Conservation (phyloP, 1,140 invertebrate genomes). For the Drosophila tropicalis region DNA sequence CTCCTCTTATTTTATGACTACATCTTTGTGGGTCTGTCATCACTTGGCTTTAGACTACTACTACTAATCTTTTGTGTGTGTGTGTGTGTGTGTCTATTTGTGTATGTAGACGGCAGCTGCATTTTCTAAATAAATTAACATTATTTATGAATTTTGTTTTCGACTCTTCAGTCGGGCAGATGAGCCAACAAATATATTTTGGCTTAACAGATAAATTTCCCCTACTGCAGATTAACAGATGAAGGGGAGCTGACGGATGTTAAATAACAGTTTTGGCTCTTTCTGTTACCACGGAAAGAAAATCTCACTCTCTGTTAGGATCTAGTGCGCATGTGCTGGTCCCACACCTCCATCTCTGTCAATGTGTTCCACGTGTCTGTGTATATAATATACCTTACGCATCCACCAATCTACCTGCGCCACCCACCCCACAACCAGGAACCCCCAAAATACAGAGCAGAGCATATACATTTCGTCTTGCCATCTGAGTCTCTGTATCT, state of each 20-base stretch:
- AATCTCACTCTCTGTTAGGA: constrained; percentile 20
- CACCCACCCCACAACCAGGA: constrained; percentile 42
- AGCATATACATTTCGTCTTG: constrained; percentile 35
- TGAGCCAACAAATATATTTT: constrained; percentile 14
- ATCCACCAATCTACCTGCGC: constrained; percentile 83
- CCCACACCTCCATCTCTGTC: constrained; percentile 55
- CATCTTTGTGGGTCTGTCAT: constrained; percentile 56
- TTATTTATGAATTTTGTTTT: constrained; percentile 58
- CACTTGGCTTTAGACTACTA: constrained; percentile 35
- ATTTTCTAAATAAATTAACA: constrained; percentile 60
- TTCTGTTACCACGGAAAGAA: constrained; percentile 24
- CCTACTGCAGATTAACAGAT: constrained; percentile 46
- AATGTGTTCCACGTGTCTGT: constrained; percentile 59
- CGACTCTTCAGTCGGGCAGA: constrained; percentile 16
- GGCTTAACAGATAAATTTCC: constrained; percentile 45
- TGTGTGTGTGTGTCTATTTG: too few species aligned
- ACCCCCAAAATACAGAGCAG: constrained; percentile 32
- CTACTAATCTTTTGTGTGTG: background rate
- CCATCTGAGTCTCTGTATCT: background rate
- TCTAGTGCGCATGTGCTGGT: constrained; percentile 55
- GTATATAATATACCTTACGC: constrained; percentile 81
- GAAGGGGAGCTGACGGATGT: background rate
- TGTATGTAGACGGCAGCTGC: constrained; percentile 32
- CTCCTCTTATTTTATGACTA: constrained; percentile 48
- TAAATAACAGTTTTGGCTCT: constrained; percentile 14